A percentile compares a stretch with the other conserved stretches of the same genome.
Conservation (phyloP, 2,113 vertebrate genomes). For the Coptodon bakossiorum region DNA sequence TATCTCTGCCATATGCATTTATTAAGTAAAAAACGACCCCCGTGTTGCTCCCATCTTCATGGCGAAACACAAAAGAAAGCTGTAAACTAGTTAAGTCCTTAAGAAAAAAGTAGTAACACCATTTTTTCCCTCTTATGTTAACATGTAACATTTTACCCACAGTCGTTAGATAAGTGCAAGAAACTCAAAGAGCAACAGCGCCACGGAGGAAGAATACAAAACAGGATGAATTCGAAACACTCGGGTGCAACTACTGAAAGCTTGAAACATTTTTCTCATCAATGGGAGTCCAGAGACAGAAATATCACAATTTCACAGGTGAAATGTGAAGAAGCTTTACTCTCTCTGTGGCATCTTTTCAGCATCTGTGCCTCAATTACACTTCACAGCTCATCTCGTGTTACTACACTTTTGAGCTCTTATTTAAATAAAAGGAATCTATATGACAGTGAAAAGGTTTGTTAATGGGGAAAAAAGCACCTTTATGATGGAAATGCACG, state of each 20-base stretch:
- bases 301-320: background rate
- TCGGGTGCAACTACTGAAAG: background rate
- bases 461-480: background rate
- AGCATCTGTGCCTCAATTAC: background rate
- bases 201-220: background rate
- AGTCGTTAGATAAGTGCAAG: background rate
- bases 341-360: background rate
- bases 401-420: background rate
- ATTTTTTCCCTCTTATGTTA: accelerated
- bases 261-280: background rate
- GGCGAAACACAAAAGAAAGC: background rate
- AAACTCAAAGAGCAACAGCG: background rate
- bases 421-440: background rate
- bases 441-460: background rate
- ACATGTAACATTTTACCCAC: background rate
- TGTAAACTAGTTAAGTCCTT: background rate
- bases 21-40: background rate
- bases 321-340: background rate
- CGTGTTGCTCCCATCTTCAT: background rate
- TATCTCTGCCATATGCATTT: background rate
- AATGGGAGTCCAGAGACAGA: background rate
- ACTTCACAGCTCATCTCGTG: background rate
- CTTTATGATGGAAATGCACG: background rate
- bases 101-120: background rate
- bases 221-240: background rate